Evolutionary conservation across 2,888 invertebrate genomes (phyloP).

Genomic region (Athripsodes cinereus): DNA sequence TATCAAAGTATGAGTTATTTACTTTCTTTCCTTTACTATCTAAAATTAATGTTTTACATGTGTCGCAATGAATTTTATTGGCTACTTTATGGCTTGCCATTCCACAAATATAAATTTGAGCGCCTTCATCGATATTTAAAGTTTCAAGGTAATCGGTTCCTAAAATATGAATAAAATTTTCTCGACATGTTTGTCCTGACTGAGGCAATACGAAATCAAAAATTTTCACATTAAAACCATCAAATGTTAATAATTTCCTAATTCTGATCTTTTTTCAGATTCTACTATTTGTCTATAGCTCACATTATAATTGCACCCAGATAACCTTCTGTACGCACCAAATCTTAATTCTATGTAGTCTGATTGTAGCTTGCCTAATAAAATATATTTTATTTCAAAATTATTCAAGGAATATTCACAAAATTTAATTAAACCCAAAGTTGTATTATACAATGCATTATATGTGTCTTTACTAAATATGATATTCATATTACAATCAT

Average conservation of each 20-base stretch:
- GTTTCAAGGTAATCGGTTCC: background rate
- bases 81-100: background rate
- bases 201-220: background rate
- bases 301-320: conserved; percentile 6
- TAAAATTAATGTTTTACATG: background rate
- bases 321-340: background rate
- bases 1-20: no score
- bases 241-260: background rate
- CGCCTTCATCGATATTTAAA: background rate
- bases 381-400: background rate
- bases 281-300: background rate
- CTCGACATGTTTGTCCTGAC: background rate
- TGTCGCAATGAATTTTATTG: background rate
- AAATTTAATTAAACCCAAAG: background rate
- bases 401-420: background rate
- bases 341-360: conserved; percentile 1
- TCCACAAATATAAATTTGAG: background rate
- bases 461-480: background rate
- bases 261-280: conserved; percentile 4
- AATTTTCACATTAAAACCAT: background rate
- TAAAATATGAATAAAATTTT: background rate
- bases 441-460: background rate
- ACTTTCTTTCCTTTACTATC: no score
- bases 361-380: conserved; percentile 1
- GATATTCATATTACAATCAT: background rate